phyloP scores from a whole-genome alignment of 92 coral and sea anemone species.

The Zoanthus solanderi region DNA sequence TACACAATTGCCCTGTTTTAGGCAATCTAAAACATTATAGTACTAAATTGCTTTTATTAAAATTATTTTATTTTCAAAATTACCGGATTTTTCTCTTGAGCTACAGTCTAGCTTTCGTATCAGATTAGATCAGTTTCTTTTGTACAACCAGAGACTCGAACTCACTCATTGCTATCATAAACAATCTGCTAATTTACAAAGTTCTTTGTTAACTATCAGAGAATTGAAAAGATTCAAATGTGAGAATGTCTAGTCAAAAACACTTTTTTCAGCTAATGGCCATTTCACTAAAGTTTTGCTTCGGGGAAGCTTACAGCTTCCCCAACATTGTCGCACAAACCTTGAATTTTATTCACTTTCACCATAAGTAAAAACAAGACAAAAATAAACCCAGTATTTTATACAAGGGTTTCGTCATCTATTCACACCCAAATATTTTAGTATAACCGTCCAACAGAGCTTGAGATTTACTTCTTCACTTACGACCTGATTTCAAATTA shows the following conservation, averaged over 20 bases:
- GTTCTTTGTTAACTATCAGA: constrained; percentile 41
- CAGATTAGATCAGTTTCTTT: constrained; percentile 33
- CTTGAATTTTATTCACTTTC: constrained; percentile 48
- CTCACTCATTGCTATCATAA: constrained; percentile 17
- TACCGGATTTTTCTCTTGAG: constrained; percentile 75
- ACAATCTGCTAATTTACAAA: constrained; percentile 54
- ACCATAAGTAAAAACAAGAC: constrained; percentile 43
- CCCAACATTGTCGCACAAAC: constrained; percentile 64
- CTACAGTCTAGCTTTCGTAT: constrained; percentile 62
- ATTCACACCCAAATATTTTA: constrained; percentile 54
- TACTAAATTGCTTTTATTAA: constrained; percentile 48
- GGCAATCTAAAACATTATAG: constrained; percentile 32
- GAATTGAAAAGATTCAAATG: constrained; percentile 38
- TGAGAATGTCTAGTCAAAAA: constrained; percentile 86
- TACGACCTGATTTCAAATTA: constrained; percentile 30
- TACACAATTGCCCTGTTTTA: neutral
- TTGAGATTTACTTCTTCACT: neutral
- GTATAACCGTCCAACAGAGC: constrained; percentile 23
- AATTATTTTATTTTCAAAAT: constrained; percentile 87
- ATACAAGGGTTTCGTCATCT: constrained; percentile 59
- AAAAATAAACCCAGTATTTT: constrained; percentile 63
- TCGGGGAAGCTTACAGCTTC: constrained; percentile 39
- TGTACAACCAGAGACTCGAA: constrained; percentile 42
- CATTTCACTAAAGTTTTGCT: constrained; percentile 40
- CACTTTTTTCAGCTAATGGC: constrained; percentile 34